Conservation (phyloP, 2,888 invertebrate genomes). For the Melieria omissa region DNA sequence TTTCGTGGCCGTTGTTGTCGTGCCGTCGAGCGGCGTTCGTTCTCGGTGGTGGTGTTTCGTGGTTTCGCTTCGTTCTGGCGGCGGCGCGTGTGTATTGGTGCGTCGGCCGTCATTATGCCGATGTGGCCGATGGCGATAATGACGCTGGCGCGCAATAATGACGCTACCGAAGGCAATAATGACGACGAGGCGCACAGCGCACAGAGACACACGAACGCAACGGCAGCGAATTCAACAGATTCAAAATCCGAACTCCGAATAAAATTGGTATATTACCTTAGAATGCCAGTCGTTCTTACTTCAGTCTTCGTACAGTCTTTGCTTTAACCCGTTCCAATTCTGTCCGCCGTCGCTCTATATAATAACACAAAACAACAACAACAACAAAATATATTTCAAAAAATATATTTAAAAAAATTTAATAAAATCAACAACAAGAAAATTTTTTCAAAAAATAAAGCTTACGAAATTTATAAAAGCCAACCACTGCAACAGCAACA, state of each 20-base stretch:
- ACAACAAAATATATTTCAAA: conserved; percentile 32
- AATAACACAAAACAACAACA: conserved; percentile 49
- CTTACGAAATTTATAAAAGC: conserved; percentile 34
- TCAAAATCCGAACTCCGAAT: conserved; percentile 59
- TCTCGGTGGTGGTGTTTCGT: conserved; percentile 17
- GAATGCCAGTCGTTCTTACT: conserved; percentile 68
- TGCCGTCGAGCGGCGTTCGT: background rate
- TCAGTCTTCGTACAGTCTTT: conserved; percentile 69
- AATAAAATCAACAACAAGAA: conserved; percentile 20
- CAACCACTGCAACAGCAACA: conserved; percentile 30
- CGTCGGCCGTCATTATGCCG: background rate
- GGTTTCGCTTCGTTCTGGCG: background rate
- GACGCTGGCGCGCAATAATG: conserved; percentile 19
- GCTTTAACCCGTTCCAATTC: conserved; percentile 69
- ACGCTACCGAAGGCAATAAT: conserved; percentile 20
- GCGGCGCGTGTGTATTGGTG: conserved; percentile 15
- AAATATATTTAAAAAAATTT: conserved; percentile 37
- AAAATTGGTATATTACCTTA: conserved; percentile 68
- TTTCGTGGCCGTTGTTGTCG: conserved; percentile 2
- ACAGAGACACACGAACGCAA: conserved; percentile 15
- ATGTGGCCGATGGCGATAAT: background rate
- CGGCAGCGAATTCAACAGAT: conserved; percentile 44
- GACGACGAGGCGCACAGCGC: background rate
- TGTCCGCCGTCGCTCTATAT: conserved; percentile 67
- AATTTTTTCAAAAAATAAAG: conserved; percentile 30